Evolutionary conservation across 1,140 invertebrate species (phyloP), one percentile per base, ranked within the genome.

Genomic region (Cataglyphis hispanica): DNA sequence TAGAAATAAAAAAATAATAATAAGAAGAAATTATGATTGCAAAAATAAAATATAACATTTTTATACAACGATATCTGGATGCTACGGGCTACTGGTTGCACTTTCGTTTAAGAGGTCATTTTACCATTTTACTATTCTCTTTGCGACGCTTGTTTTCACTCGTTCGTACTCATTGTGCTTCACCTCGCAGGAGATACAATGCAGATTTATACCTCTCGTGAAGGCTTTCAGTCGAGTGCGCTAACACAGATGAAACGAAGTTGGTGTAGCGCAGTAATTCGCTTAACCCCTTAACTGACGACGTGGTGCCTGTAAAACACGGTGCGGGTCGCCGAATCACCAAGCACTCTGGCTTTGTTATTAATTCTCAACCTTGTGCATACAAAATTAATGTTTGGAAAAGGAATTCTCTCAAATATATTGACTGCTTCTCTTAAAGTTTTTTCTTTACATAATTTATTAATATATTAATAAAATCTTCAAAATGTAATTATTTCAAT

Each of bases 251-350:
- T 37, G 78, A 74, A 83, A 83, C 67, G 78, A 74, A 74, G 78
- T 83, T 72, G 53, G 78, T 74, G 78, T 74, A 72, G 78, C 53
- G 53, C 67, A 72, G 67, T 83, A 83, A 83, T 83, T 83, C 25
- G 78, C 78, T 83, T 83, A 83, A 74, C 78, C 67, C 78, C 67
- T 83, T 83, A 83, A 83, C 78, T 83, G 78, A 83, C 78, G 78
- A 83, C 78, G 67, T 72, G 78, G 67, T 74, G 67, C 37, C 78
- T 74, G 78, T 83, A 83, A 83, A 83, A 83, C 78, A 83, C 78
- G 67, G 78, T 72, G 67, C 78, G 67, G 67, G 67, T 72, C 78
- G 37, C 78, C 78, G 67, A 72, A 83, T 83, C 67, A 83, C 67
- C 78, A 61, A 74, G 78, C 78, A 74, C 50, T 74, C 67, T 40